Percentiles rank a stretch among this genome's conserved stretches.
Conservation (phyloP, 1,140 invertebrate species). For the Drosophila neocordata region DNA sequence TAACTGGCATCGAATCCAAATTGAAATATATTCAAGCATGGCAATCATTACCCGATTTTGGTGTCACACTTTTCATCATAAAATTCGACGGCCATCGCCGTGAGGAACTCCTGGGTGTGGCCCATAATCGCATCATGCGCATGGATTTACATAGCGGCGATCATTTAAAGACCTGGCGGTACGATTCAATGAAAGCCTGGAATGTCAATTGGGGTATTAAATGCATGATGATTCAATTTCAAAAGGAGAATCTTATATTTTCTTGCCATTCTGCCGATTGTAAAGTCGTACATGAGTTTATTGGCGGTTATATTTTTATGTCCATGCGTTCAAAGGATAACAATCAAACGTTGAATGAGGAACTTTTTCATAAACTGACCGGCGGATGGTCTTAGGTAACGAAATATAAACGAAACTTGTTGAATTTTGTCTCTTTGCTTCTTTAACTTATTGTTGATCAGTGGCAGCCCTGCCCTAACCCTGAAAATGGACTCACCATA, state of each 20-base stretch:
- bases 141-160: constrained; percentile 97
- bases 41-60: constrained; percentile 98
- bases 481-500: neutral
- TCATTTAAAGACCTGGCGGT: constrained; percentile 98
- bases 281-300: constrained; percentile 99
- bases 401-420: neutral
- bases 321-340: constrained; percentile 99
- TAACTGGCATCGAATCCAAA: constrained; percentile 95
- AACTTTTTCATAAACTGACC: constrained; percentile 99
- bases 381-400: constrained; percentile 91
- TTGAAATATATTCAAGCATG: constrained; percentile 98
- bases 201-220: constrained; percentile 99
- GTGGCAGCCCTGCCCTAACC: constrained; percentile 4
- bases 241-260: constrained; percentile 97
- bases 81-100: constrained; percentile 94
- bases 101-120: constrained; percentile 97
- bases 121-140: constrained; percentile 97
- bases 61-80: constrained; percentile 97
- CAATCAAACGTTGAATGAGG: constrained; percentile 98
- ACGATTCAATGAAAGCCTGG: constrained; percentile 99
- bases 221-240: constrained; percentile 99
- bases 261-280: constrained; percentile 97
- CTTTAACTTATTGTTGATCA: constrained; percentile 2
- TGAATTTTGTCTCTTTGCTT: neutral
- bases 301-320: constrained; percentile 99